Base-by-base conservation (phyloP, 2,797 vertebrate species). In the Acridotheres tristis region DNA sequence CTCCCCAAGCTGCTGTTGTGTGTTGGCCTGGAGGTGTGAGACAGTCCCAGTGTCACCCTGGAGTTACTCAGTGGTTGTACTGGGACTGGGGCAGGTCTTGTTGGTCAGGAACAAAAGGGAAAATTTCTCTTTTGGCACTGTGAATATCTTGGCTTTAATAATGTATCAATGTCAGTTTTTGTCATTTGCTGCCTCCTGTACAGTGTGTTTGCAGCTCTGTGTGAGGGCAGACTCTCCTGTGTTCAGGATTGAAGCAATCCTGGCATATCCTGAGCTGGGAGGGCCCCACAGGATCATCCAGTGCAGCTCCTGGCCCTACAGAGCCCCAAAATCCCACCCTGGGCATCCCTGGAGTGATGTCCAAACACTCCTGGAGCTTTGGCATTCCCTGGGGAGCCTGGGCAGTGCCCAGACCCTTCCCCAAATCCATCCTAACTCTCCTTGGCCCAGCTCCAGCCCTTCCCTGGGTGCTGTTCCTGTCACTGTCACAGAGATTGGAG, bases 341-440 rank as follows among this genome's bases (percentile, higher is more conserved):
- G 42, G 3, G 7, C 43, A 57, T 7, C 42, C 34, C 20, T 43
- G 48, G 30, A 36, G 16, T 3, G 0, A 10, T 53, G 36, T 53
- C 36, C 29, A 6, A 23, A 16, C 21, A 10, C 36, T n/a, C 29
- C 42, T 48, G 43, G n/a, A 63, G 80, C 42, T 54, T 26, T 55
- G 71, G 8, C 68, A 47, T 40, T 73, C 40, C 54, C 77, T 88
- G 50, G 50, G 50, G 50, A 51, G 27, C 27, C 50, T 51, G 76
- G 26, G 42, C 68, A 88, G 47, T 42, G 62, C 69, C 53, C 42
- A 38, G 27, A 48, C 12, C 50, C 54, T 68, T 20, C 34, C 55
- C 32, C 8, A 48, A 2, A 14, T 17, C 55, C 55, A 20, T 0
- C 62, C 26, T 2, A 0, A 9, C 0, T 3, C 8, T 29, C 40